Evolutionary conservation across 1,140 invertebrate genomes (phyloP), one percentile per base, ranked within the genome.

Genomic region (Hermatobates lingyangjiaoensis): DNA sequence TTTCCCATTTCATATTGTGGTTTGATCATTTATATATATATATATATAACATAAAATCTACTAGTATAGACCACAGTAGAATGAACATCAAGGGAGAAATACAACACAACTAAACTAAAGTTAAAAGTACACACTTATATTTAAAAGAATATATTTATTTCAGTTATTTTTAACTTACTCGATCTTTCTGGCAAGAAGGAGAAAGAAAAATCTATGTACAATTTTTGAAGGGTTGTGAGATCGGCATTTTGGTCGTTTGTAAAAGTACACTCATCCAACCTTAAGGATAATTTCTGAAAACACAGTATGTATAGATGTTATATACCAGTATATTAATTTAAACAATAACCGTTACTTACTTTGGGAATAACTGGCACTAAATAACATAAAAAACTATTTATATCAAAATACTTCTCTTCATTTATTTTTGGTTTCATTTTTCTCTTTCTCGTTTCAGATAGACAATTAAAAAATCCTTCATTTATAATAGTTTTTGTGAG

Each of bases 351-450:
- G 28, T 15, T 48, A 51, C 48, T 54, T 24, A 80, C 79, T 71
- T 84, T 84, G 66, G 82, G 82, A 68, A 85, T 77, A 57, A 83
- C 74, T 21, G 80, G 79, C 23, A 76, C 70, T 45, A 79, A 64
- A 57, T 73, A 71, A 45, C 71, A 65, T 57, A 77, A 71, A 55
- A 71, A 45, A 50, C 52, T 39, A 26, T 54, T 30, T 42, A 50
- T 26, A 46, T 62, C 53, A 45, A 52, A 56, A 26, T 61, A 53
- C 20, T 51, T 40, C 18, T 49, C 15, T 7, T 7, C 28, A 34
- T 15, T 15, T 34, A 7, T 34, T 34, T 15, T 34, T 15, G 15
- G 28, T 7, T 7, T 34, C 28, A 34, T 7, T 15, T 15, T 34
- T 34, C 7, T 15, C 18, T 18, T 44, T 48, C 28, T n/a, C n/a